Conservation (phyloP, 2,797 vertebrate genomes). For the Potorous gilbertii region DNA sequence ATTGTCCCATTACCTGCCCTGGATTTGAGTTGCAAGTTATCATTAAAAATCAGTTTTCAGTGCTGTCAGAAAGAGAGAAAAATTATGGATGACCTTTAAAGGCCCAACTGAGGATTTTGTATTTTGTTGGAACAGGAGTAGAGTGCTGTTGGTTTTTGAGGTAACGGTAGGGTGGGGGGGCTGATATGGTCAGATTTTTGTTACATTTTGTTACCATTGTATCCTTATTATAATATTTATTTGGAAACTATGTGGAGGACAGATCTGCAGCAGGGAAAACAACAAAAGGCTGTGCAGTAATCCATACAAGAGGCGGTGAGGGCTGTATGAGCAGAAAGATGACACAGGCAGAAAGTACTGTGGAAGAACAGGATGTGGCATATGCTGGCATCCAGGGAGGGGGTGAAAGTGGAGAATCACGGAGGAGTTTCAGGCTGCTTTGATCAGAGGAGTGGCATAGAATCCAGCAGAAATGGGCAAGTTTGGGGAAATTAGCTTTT, state of each 20-base stretch:
- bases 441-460: background rate
- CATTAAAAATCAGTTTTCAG: conserved; percentile 82
- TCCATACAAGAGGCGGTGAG: background rate
- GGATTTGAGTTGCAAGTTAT: conserved; percentile 81
- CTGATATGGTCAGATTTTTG: background rate
- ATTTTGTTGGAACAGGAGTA: background rate
- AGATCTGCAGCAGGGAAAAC: background rate
- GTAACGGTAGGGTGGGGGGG: background rate
- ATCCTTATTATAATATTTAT: background rate
- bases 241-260: background rate
- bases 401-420: background rate
- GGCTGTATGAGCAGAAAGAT: background rate
- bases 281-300: background rate
- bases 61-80: too few relatives aligned
- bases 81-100: background rate
- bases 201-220: background rate
- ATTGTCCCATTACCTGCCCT: conserved; percentile 7
- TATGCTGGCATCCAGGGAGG: background rate
- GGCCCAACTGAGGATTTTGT: background rate
- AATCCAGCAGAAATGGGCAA: background rate
- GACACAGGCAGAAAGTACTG: background rate
- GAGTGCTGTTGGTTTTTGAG: background rate
- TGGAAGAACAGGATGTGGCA: background rate
- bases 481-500: background rate
- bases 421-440: background rate